phyloP scores from a whole-genome alignment of 2,113 vertebrate species.

The Pseudopipra pipra region DNA sequence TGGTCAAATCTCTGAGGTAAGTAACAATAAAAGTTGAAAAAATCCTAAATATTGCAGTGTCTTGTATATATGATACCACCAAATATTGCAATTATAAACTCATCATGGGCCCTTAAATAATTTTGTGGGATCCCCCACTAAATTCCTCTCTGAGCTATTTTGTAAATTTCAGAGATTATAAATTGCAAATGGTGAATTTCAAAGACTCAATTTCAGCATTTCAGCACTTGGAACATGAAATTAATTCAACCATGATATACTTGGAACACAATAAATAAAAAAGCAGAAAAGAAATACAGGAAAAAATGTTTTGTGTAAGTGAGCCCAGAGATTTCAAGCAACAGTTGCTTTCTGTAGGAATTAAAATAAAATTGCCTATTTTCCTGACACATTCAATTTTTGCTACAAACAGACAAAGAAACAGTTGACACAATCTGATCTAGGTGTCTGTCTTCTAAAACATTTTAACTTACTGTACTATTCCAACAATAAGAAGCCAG shows the following conservation, averaged over 20 bases:
- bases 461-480: background rate
- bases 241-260: background rate
- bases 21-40: background rate
- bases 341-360: background rate
- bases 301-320: background rate
- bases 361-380: constrained; percentile 9
- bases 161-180: background rate
- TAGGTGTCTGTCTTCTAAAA: background rate
- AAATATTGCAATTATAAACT: background rate
- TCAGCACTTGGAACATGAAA: background rate
- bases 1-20: background rate
- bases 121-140: background rate
- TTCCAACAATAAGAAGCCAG: background rate
- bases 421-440: background rate
- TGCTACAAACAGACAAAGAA: background rate
- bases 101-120: background rate
- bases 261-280: background rate
- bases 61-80: background rate
- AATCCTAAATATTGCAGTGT: background rate
- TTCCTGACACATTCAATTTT: background rate
- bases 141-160: background rate
- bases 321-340: background rate
- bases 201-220: background rate
- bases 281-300: background rate
- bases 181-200: background rate